Evolutionary conservation across 2,888 invertebrate genomes (phyloP).

Genomic region (Carterocephalus palaemon): DNA sequence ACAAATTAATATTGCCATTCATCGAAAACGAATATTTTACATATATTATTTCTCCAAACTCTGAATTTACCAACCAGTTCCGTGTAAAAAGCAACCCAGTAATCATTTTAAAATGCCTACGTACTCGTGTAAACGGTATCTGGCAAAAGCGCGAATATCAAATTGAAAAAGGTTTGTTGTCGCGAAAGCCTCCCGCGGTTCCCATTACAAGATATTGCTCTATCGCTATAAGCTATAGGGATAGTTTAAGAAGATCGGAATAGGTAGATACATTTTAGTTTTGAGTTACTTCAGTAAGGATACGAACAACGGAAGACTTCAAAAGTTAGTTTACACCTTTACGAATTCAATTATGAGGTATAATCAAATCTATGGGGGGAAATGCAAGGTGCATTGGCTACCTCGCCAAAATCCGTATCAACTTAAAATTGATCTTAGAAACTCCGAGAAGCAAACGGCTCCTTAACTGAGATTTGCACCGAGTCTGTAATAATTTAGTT

Average conservation of each 20-base stretch:
- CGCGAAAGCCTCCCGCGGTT: not conserved
- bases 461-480: constrained; percentile 20
- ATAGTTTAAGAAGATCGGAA: constrained; percentile 12
- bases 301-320: no score
- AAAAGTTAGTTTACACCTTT: no score
- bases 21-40: no score
- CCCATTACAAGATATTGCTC: constrained; percentile 9
- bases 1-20: no score
- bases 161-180: not conserved
- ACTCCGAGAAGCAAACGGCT: constrained; percentile 11
- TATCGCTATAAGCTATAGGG: constrained; percentile 3
- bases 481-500: constrained; percentile 24
- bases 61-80: no score
- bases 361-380: no score
- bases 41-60: no score
- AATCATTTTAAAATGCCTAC: no score
- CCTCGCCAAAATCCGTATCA: not conserved
- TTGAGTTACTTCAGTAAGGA: constrained; percentile 3
- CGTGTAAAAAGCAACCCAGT: no score
- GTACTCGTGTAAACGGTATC: not conserved
- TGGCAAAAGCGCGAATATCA: not conserved
- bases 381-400: no score
- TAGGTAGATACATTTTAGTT: constrained; percentile 10
- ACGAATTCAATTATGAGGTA: no score
- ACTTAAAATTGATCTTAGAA: constrained; percentile 9